Evolutionary conservation across 2,113 vertebrate species (phyloP), one percentile per base, ranked within the genome.

Genomic region (Perognathus longimembris): DNA sequence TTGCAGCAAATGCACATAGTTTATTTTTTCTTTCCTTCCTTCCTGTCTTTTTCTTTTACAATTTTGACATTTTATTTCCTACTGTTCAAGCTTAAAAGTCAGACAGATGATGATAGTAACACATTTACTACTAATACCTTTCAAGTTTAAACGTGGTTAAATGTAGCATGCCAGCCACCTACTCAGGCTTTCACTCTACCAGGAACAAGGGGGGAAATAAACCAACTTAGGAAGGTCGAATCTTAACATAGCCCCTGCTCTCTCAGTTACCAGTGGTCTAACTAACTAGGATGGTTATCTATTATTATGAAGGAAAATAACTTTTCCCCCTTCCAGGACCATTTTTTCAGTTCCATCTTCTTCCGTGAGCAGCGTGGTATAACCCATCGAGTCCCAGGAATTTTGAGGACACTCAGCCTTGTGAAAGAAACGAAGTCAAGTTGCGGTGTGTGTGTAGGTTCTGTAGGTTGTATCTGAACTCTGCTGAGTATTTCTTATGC

Each of bases 91-190:
- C 38, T 54, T 92, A 57, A 75, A 88, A 82, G 32, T 28, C 34
- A 70, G 85, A 73, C 75, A 90, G 36, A 26, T 12, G 10, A n/a
- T 4, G 57, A 4, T 24, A 70, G 6, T 66, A 77, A 9, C 74
- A 17, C 17, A 45, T 71, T 73, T 50, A 70, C 24, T 50, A n/a
- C 32, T 30, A 81, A 22, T 34, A 6, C 21, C 32, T 59, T 67
- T 86, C n/a, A 80, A 64, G 18, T 69, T 90, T 77, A 83, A 88
- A 79, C 54, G 36, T 42, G 7, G 22, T 34, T 77, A 79, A 40
- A 34, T 69, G 26, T 73, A 63, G 74, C n/a, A 30, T 74, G 26
- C 15, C 71, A 91, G 32, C 14, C 15, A 10, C 42, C 18, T 59
- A 12, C 15, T n/a, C 18, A 75, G 45, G 38, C 9, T 79, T 80